Conservation (phyloP, 1,140 invertebrate species). For the Stenopsyche tienmushanensis region DNA sequence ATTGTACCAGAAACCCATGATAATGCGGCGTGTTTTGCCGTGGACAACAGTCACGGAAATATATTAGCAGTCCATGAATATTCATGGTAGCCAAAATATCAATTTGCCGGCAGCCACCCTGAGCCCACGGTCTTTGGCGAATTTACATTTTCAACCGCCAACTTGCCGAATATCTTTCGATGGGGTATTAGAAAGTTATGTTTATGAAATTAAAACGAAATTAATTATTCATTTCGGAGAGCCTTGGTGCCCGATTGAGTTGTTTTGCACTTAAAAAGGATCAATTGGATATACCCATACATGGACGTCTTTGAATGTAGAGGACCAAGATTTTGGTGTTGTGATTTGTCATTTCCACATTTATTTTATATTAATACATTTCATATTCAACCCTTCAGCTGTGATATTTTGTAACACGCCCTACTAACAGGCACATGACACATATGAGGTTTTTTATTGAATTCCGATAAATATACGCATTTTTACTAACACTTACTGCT, state of each 20-base stretch:
- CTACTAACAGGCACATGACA: too few relatives aligned
- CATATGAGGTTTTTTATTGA: too few relatives aligned
- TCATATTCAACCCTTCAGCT: too few relatives aligned
- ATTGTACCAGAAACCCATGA: neutral
- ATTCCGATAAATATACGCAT: too few relatives aligned
- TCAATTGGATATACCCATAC: too few relatives aligned
- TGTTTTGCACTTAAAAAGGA: too few relatives aligned
- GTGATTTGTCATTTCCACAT: neutral
- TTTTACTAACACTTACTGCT: too few relatives aligned
- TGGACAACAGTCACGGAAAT: neutral
- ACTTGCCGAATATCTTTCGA: slow-evolving; percentile 2
- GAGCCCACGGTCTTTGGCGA: slow-evolving; percentile 14
- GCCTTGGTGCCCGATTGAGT: slow-evolving; percentile 1
- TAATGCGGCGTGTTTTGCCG: neutral
- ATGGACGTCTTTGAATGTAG: neutral
- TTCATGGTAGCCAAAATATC: slow-evolving; percentile 29
- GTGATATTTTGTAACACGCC: too few relatives aligned
- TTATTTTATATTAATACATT: neutral
- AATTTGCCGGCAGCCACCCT: slow-evolving; percentile 16
- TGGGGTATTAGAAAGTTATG: slow-evolving; percentile 23
- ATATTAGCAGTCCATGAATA: slow-evolving; percentile 15
- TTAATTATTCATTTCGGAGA: slow-evolving; percentile 29
- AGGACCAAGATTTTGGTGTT: neutral
- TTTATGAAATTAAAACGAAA: slow-evolving; percentile 30
- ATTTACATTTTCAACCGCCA: slow-evolving; percentile 16